phyloP scores from a whole-genome alignment of 2,888 invertebrate genomes.

The Chelonus formosanus region DNA sequence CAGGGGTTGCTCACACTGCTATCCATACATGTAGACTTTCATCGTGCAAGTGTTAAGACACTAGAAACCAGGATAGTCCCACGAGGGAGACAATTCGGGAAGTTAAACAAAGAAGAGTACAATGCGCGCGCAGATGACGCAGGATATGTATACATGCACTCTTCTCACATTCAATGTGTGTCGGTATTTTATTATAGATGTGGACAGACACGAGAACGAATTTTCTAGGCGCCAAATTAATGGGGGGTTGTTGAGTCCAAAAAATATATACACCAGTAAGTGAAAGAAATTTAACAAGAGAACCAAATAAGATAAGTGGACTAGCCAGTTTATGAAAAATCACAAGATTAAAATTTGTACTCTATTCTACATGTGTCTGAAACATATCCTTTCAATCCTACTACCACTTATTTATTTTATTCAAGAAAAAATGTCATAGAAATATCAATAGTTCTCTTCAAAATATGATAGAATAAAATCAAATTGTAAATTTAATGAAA shows the following conservation, averaged over 20 bases:
- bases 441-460: no score
- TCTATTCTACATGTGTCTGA: no score
- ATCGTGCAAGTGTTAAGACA: constrained; percentile 1
- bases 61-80: constrained; percentile 14
- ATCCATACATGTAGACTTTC: no score
- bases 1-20: constrained; percentile 32
- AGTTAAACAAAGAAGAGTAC: constrained; percentile 29
- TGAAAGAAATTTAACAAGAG: constrained; percentile 48
- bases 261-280: constrained; percentile 36
- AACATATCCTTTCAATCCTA: no score
- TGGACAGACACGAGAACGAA: constrained; percentile 62
- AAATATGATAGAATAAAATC: no score
- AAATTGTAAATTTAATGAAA: no score
- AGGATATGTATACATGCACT: constrained; percentile 55
- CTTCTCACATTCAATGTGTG: background rate
- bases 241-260: constrained; percentile 61
- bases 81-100: constrained; percentile 24
- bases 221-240: constrained; percentile 61
- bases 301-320: constrained; percentile 2
- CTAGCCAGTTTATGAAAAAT: no score
- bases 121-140: constrained; percentile 67
- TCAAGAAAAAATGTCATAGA: no score
- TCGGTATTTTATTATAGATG: constrained; percentile 49
- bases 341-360: no score
- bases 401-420: no score